These are phyloP conservation scores for Pseudochirops corinnae DNA, from an alignment of 2,797 vertebrate species.

Conservation along the genomic window DNA sequence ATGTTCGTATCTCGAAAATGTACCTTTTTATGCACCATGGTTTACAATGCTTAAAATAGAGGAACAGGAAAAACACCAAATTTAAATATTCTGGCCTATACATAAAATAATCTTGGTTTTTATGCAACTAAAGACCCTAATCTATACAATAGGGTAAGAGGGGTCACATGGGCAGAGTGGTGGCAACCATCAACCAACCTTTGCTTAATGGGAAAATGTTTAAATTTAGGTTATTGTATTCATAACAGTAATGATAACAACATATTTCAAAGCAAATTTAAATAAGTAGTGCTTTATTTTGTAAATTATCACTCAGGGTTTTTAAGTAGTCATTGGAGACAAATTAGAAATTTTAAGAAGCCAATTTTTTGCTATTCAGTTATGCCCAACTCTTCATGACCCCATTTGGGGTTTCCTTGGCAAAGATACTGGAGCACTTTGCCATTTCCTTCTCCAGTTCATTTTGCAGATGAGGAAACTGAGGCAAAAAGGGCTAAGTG, in stretches of 20 bases:
- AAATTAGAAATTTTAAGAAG: background rate
- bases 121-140: background rate
- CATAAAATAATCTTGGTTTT: background rate
- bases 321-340: background rate
- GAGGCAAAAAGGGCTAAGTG: background rate
- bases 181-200: background rate
- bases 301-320: background rate
- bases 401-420: background rate
- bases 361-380: background rate
- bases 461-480: background rate
- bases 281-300: background rate
- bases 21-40: too few relatives aligned
- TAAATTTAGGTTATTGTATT: background rate
- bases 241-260: background rate
- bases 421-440: background rate
- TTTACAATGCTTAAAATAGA: background rate
- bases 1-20: background rate
- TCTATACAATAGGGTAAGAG: background rate
- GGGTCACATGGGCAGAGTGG: background rate
- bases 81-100: background rate
- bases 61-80: background rate
- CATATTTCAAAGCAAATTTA: background rate
- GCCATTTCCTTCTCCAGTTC: background rate
- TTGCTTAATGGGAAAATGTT: background rate
- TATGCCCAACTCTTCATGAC: background rate